Evolutionary conservation across 1,140 invertebrate genomes (phyloP).

Genomic region (Dendrolimus punctatus): DNA sequence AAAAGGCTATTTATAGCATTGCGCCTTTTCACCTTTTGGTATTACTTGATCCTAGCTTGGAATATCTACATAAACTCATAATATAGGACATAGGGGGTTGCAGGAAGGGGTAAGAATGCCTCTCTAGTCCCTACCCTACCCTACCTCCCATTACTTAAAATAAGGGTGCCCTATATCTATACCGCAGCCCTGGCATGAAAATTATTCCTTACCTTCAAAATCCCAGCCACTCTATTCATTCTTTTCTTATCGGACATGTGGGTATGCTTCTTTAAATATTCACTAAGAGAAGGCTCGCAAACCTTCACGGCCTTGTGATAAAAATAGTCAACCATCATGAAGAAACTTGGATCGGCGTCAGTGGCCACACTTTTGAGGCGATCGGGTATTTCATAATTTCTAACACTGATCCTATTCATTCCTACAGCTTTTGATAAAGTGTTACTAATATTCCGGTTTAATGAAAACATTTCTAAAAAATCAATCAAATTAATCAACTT

Average conservation of each 20-base stretch:
- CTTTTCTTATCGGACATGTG: conserved; percentile 77
- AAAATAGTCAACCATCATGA: conserved; percentile 82
- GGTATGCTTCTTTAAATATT: conserved; percentile 73
- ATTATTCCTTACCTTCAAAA: conserved; percentile 72
- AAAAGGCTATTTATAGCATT: no score
- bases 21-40: no score
- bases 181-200: not conserved
- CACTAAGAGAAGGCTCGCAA: conserved; percentile 77
- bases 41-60: no score
- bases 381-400: conserved; percentile 74
- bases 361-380: conserved; percentile 72
- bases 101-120: no score
- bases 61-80: no score
- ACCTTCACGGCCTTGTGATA: conserved; percentile 78
- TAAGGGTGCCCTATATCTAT: not conserved
- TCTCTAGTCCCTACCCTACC: no score
- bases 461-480: no score
- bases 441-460: no score
- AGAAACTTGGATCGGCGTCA: conserved; percentile 78
- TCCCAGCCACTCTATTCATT: conserved; percentile 76
- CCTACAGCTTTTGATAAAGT: no score
- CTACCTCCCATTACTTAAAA: not conserved
- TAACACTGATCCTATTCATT: conserved; percentile 6
- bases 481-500: no score
- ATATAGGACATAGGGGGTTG: no score